Evolutionary conservation across 2,888 invertebrate species (phyloP).

Genomic region (Himalopsyche japonica): DNA sequence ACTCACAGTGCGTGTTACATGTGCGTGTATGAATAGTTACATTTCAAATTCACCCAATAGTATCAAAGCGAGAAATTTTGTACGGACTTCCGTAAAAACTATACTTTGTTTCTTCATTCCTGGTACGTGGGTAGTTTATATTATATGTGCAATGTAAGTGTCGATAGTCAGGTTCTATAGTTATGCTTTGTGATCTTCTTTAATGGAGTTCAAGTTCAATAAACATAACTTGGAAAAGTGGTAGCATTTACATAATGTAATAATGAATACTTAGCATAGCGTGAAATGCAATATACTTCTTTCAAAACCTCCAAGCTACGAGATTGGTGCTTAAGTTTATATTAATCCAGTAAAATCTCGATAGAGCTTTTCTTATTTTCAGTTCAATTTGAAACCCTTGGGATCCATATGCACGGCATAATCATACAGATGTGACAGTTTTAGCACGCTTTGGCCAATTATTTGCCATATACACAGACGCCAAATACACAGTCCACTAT

Average conservation of each 20-base stretch:
- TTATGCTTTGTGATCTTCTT: neutral
- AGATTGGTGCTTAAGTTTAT: neutral
- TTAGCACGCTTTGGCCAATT: too few relatives aligned
- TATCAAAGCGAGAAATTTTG: neutral
- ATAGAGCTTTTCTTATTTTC: too few relatives aligned
- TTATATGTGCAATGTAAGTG: neutral
- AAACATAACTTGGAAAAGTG: neutral
- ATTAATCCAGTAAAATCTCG: too few relatives aligned
- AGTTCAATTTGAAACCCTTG: too few relatives aligned
- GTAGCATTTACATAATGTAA: neutral
- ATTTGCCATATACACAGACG: too few relatives aligned
- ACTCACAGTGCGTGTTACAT: neutral
- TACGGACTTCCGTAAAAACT: neutral
- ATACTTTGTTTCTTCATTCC: neutral
- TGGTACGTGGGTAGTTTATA: neutral
- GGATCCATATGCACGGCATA: too few relatives aligned
- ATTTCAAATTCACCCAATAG: neutral
- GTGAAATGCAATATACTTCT: neutral
- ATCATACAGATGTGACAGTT: too few relatives aligned
- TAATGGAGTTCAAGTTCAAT: neutral
- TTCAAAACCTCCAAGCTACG: neutral
- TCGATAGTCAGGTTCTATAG: neutral
- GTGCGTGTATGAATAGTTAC: neutral
- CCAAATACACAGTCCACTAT: too few relatives aligned
- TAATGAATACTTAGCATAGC: neutral